phyloP scores from a whole-genome alignment of 2,113 vertebrate species.

The Limnothrissa miodon region DNA sequence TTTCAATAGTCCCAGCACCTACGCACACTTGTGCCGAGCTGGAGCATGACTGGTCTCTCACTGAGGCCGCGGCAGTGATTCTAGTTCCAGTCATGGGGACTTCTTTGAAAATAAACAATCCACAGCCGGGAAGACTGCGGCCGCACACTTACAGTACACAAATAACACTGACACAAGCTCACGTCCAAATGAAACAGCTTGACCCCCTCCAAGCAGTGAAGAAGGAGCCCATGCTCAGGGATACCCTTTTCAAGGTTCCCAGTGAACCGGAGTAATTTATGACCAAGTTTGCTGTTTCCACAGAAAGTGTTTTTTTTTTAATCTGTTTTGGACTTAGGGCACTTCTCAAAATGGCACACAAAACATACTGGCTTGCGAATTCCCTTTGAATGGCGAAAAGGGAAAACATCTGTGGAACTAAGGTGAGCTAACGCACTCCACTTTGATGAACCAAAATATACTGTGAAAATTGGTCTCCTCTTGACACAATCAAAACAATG shows the following conservation, averaged over 20 bases:
- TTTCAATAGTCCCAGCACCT: neutral
- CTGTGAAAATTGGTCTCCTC: neutral
- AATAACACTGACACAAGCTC: constrained; percentile 6
- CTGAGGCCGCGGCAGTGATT: constrained; percentile 33
- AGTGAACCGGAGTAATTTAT: neutral
- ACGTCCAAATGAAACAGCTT: constrained; percentile 32
- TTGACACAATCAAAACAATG: neutral
- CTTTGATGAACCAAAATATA: neutral
- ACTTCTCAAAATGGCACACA: neutral
- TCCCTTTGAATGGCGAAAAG: neutral
- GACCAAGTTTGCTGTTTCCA: neutral
- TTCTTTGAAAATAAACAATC: constrained; percentile 39
- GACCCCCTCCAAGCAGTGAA: constrained; percentile 21
- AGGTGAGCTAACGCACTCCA: neutral
- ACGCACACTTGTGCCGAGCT: neutral
- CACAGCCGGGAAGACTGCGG: neutral
- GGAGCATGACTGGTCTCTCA: neutral
- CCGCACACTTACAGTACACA: constrained; percentile 15
- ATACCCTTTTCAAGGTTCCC: neutral
- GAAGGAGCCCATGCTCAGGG: constrained; percentile 1
- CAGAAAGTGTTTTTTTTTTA: neutral
- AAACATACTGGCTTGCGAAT: neutral
- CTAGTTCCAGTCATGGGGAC: constrained; percentile 44
- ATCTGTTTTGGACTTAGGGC: neutral
- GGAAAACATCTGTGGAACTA: neutral